These are phyloP conservation scores for Poecilobothrus nobilitatus DNA, from an alignment of 2,888 invertebrate genomes.

Conservation along the genomic window DNA sequence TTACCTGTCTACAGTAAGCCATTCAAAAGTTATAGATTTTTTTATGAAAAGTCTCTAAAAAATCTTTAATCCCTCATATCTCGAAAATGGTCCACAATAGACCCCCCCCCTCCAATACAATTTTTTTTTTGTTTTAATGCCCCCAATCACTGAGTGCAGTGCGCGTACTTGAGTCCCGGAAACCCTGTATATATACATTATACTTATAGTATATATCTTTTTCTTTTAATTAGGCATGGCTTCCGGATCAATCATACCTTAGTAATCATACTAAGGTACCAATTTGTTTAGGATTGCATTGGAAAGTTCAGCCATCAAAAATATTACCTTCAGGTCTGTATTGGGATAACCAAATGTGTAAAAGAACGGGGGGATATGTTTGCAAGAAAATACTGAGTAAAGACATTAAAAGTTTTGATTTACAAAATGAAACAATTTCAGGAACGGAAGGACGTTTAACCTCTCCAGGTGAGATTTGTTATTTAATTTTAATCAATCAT, in stretches of 20 bases:
- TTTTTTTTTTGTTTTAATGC: too few species aligned
- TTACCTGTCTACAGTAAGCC: too few species aligned
- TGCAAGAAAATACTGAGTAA: constrained; percentile 49
- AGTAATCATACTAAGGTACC: constrained; percentile 35
- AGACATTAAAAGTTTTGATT: constrained; percentile 28
- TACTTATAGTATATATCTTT: too few species aligned
- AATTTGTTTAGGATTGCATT: constrained; percentile 52
- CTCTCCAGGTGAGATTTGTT: constrained; percentile 48
- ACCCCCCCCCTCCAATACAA: too few species aligned
- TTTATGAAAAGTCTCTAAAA: too few species aligned
- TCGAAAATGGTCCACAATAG: too few species aligned
- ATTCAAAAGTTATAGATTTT: too few species aligned
- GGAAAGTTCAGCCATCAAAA: constrained; percentile 57
- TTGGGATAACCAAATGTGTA: constrained; percentile 59
- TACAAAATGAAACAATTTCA: constrained; percentile 54
- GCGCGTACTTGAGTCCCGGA: too few species aligned
- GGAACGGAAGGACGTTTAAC: constrained; percentile 56
- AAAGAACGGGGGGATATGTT: constrained; percentile 59
- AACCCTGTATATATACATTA: too few species aligned
- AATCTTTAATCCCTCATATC: too few species aligned
- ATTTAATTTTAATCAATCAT: not conserved
- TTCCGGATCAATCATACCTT: constrained; percentile 48
- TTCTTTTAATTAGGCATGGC: constrained; percentile 48
- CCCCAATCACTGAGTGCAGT: too few species aligned
- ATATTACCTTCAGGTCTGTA: constrained; percentile 61